Evolutionary conservation across 2,888 invertebrate species (phyloP).

Genomic region (Euphydryas editha): DNA sequence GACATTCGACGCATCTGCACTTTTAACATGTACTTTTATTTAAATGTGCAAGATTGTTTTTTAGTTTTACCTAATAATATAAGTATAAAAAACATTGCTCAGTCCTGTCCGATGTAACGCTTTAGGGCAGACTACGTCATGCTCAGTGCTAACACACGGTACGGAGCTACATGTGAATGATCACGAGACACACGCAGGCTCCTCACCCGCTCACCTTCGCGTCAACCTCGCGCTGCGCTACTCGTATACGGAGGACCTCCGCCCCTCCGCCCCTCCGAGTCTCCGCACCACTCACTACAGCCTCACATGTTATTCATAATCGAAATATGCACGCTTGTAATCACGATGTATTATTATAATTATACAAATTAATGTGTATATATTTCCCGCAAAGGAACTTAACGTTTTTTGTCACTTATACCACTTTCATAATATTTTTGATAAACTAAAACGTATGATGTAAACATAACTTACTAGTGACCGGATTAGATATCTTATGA

Average conservation of each 20-base stretch:
- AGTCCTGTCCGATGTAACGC: neutral
- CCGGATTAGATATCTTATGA: too few relatives aligned
- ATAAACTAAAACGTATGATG: too few relatives aligned
- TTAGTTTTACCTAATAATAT: too few relatives aligned
- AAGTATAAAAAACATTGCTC: too few relatives aligned
- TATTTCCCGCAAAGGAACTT: conserved; percentile 10
- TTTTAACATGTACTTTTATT: too few relatives aligned
- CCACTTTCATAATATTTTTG: neutral
- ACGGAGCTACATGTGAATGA: conserved; percentile 8
- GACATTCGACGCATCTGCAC: too few relatives aligned
- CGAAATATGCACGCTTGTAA: conserved; percentile 16
- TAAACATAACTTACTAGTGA: too few relatives aligned
- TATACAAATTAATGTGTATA: conserved; percentile 19
- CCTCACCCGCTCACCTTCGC: conserved; percentile 34
- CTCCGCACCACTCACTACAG: conserved; percentile 9
- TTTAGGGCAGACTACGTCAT: neutral
- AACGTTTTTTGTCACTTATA: neutral
- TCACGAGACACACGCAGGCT: conserved; percentile 13
- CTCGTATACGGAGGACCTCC: too few relatives aligned
- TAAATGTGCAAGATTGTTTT: too few relatives aligned
- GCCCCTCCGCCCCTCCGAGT: neutral
- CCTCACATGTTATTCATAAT: conserved; percentile 19
- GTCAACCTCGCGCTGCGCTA: conserved; percentile 27
- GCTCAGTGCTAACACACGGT: neutral
- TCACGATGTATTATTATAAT: conserved; percentile 22